A percentile compares a stretch with the other conserved stretches of the same genome.
Conservation (phyloP, 2,888 invertebrate genomes). For the Ethmia dodecea region DNA sequence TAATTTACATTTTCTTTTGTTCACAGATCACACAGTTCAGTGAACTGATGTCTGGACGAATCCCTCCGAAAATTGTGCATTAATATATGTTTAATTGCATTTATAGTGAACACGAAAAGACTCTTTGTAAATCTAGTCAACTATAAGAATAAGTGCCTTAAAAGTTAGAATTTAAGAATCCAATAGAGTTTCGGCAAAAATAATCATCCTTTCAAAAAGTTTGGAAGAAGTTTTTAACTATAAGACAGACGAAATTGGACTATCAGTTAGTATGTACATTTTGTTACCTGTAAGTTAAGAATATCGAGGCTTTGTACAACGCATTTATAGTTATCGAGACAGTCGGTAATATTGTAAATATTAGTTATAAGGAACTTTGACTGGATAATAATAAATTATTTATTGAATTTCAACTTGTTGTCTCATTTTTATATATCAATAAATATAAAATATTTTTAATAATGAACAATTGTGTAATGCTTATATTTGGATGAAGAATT, state of each 20-base stretch:
- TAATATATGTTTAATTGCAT: slow-evolving; percentile 45
- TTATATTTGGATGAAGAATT: too few relatives aligned
- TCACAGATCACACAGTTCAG: slow-evolving; percentile 39
- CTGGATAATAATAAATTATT: slow-evolving; percentile 56
- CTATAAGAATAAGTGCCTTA: slow-evolving; percentile 72
- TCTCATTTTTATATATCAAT: slow-evolving; percentile 21
- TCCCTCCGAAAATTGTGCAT: slow-evolving; percentile 65
- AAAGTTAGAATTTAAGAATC: slow-evolving; percentile 1
- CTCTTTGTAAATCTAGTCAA: slow-evolving; percentile 72
- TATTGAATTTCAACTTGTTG: slow-evolving; percentile 41
- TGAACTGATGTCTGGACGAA: slow-evolving; percentile 41
- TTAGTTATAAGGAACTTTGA: slow-evolving; percentile 28
- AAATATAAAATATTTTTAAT: too few relatives aligned
- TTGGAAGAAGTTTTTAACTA: neutral
- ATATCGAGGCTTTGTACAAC: slow-evolving; percentile 38
- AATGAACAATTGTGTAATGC: too few relatives aligned
- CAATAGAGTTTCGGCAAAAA: too few relatives aligned
- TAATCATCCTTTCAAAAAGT: neutral
- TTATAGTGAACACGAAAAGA: slow-evolving; percentile 64
- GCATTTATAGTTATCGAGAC: slow-evolving; percentile 35
- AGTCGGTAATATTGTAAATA: slow-evolving; percentile 48
- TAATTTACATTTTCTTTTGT: slow-evolving; percentile 42
- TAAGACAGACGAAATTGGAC: neutral
- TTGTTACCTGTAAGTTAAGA: slow-evolving; percentile 46
- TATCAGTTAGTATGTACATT: slow-evolving; percentile 18